A percentile compares a stretch with the other conserved stretches of the same genome.
Evolutionary conservation across 2,113 vertebrate species (phyloP).

Genomic region (Leucopsar rothschildi): DNA sequence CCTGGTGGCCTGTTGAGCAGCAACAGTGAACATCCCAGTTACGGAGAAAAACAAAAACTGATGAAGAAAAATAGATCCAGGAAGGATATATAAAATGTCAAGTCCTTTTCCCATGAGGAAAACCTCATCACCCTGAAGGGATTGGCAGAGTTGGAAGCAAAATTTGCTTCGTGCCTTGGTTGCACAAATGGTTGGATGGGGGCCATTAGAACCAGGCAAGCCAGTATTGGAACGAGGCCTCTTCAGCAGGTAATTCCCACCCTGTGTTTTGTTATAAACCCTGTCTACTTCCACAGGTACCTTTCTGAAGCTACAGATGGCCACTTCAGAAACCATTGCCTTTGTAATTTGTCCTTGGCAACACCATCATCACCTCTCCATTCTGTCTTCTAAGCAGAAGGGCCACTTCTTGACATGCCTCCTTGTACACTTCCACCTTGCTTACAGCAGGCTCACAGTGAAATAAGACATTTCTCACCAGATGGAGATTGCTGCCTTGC

Average conservation of each 20-base stretch:
- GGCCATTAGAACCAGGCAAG: not conserved
- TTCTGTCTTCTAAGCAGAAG: not conserved
- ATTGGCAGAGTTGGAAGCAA: not conserved
- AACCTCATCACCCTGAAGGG: not conserved
- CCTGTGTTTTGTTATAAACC: not conserved
- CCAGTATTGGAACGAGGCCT: not conserved
- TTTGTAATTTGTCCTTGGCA: not conserved
- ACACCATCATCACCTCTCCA: fast-evolving
- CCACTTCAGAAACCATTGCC: not conserved
- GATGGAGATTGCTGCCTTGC: not conserved
- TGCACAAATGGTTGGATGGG: not conserved
- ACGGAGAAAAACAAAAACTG: not conserved
- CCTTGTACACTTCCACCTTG: not conserved
- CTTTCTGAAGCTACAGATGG: not conserved
- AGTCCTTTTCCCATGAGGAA: not conserved
- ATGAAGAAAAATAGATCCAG: not conserved
- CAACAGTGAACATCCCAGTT: not conserved
- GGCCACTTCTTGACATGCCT: not conserved
- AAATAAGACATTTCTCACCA: not conserved
- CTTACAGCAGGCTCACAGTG: not conserved
- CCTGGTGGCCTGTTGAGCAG: not conserved
- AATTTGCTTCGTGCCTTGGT: not conserved
- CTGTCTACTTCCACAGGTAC: not conserved
- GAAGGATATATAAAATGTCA: not conserved
- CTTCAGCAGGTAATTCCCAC: not conserved